Percentiles rank a stretch among this genome's conserved stretches.
Evolutionary conservation across 2,888 invertebrate species (phyloP).

Genomic region (Lasioglossum oenotherae): DNA sequence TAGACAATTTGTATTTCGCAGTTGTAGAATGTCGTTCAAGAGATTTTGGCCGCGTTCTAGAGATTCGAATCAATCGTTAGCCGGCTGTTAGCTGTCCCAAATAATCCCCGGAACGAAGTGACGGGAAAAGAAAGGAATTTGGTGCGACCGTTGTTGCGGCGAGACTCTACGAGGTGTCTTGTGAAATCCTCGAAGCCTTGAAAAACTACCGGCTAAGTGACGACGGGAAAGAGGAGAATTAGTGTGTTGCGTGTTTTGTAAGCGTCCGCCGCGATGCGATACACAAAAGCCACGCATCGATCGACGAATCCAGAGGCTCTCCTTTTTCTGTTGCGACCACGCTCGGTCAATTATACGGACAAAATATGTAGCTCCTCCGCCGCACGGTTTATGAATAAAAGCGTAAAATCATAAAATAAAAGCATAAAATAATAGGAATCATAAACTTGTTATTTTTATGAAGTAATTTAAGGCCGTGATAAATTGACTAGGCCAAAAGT

Average conservation of each 20-base stretch:
- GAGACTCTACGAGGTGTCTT: constrained; percentile 12
- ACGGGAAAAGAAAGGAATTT: constrained; percentile 21
- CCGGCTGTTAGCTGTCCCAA: constrained; percentile 22
- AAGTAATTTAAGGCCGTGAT: too few relatives aligned
- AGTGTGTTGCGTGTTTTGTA: constrained; percentile 44
- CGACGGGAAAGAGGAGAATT: constrained; percentile 25
- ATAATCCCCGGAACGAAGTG: constrained; percentile 24
- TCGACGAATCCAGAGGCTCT: not conserved
- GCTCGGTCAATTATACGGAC: not conserved
- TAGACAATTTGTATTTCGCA: too few relatives aligned
- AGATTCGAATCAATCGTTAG: constrained; percentile 18
- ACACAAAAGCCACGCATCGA: constrained; percentile 32
- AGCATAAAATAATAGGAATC: too few relatives aligned
- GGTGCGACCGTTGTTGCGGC: not conserved
- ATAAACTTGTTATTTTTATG: too few relatives aligned
- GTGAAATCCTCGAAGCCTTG: constrained; percentile 44
- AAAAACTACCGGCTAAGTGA: constrained; percentile 36
- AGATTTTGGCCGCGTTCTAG: not conserved
- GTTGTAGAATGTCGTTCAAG: too few relatives aligned
- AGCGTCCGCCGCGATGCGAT: constrained; percentile 20
- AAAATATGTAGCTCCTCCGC: not conserved
- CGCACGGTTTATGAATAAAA: not conserved
- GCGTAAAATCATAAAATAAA: too few relatives aligned
- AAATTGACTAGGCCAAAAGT: too few relatives aligned
- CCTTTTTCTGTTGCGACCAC: not conserved